Percentiles rank a stretch among this genome's conserved stretches.
phyloP scores from a whole-genome alignment of 2,113 vertebrate species.

The Triplophysa dalaica region DNA sequence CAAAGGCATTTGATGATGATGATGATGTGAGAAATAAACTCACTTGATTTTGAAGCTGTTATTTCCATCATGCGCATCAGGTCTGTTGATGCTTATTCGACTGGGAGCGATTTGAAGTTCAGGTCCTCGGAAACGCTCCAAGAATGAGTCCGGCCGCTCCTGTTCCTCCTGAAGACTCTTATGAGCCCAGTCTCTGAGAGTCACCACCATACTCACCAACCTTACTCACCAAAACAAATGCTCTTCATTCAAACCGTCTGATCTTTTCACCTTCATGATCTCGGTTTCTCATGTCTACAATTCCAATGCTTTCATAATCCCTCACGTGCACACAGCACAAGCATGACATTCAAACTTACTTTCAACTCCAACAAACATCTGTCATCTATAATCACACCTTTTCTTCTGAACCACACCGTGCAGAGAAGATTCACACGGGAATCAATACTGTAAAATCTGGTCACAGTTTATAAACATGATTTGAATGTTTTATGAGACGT shows the following conservation, averaged over 20 bases:
- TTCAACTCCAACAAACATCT: too few species aligned
- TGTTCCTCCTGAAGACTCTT: constrained; percentile 82
- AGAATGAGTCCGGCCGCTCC: constrained; percentile 86
- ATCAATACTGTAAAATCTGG: too few species aligned
- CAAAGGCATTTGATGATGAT: not conserved
- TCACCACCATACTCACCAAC: constrained; percentile 81
- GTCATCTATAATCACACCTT: too few species aligned
- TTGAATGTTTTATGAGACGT: not conserved
- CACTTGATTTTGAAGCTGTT: constrained; percentile 63
- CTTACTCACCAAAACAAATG: constrained; percentile 60
- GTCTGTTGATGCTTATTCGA: constrained; percentile 67
- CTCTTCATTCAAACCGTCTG: too few species aligned
- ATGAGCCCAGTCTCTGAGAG: constrained; percentile 89
- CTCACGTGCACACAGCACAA: too few species aligned
- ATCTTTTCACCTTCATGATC: too few species aligned
- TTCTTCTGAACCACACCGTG: too few species aligned
- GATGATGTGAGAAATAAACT: constrained; percentile 8
- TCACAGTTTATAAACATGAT: too few species aligned
- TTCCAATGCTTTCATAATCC: too few species aligned
- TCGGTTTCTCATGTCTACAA: too few species aligned
- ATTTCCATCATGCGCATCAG: constrained; percentile 54
- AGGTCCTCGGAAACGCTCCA: constrained; percentile 87
- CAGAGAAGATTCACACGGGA: too few species aligned
- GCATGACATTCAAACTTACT: too few species aligned
- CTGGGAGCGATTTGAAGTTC: constrained; percentile 75